phyloP scores from a whole-genome alignment of 2,113 vertebrate genomes.

The Shinisaurus crocodilurus region DNA sequence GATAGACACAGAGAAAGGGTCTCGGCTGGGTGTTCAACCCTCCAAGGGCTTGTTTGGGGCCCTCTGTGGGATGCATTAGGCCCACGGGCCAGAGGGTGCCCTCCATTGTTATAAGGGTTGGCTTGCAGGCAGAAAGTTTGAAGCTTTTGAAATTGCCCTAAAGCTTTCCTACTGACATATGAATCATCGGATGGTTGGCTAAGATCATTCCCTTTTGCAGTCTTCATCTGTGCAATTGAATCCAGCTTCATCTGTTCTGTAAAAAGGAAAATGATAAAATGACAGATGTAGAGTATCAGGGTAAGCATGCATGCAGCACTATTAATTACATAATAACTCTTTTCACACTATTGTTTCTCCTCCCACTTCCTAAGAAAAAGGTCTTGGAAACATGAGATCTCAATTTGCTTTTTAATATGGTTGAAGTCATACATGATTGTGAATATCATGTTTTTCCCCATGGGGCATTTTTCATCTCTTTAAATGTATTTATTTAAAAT shows the following conservation, averaged over 20 bases:
- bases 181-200: not conserved
- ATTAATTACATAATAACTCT: constrained; percentile 79
- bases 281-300: constrained; percentile 74
- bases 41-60: too few relatives aligned
- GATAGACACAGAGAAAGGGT: too few relatives aligned
- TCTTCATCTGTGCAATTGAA: constrained; percentile 56
- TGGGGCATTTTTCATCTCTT: constrained; percentile 75
- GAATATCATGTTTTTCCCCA: constrained; percentile 82
- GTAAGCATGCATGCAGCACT: constrained; percentile 69
- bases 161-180: not conserved
- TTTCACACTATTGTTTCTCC: constrained; percentile 68
- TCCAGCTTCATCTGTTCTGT: constrained; percentile 35
- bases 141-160: not conserved
- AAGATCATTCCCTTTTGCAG: not conserved
- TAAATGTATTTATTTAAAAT: constrained; percentile 86
- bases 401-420: constrained; percentile 75
- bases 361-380: constrained; percentile 62
- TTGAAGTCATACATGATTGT: constrained; percentile 69
- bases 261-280: constrained; percentile 70
- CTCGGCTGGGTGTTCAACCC: too few relatives aligned
- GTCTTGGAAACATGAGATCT: constrained; percentile 82
- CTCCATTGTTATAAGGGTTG: too few relatives aligned
- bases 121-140: not conserved
- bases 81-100: too few relatives aligned
- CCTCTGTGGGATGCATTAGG: too few relatives aligned